Conservation (phyloP, 1,140 invertebrate species). For the Mycetomoellerius zeteki region DNA sequence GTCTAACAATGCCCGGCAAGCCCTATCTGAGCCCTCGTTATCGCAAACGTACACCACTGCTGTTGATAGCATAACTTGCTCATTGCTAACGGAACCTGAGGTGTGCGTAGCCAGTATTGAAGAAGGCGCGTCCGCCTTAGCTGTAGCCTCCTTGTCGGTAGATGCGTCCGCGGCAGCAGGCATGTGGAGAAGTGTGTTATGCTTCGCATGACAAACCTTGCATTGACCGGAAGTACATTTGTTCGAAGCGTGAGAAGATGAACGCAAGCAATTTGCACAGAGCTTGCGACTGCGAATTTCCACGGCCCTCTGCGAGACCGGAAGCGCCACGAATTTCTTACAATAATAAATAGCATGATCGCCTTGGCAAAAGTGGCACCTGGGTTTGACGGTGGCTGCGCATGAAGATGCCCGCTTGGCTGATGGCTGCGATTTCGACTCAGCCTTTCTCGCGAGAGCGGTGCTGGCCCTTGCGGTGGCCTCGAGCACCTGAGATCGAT, state of each 20-base stretch:
- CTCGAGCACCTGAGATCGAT: too few species aligned
- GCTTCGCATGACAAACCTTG: neutral
- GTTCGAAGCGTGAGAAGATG: neutral
- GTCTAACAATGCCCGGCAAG: neutral
- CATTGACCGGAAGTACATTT: neutral
- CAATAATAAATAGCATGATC: neutral
- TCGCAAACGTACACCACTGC: neutral
- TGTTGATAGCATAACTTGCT: neutral
- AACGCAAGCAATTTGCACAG: neutral
- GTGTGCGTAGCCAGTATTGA: rapidly evolving
- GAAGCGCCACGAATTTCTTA: neutral
- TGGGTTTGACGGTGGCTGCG: neutral
- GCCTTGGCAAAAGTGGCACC: neutral
- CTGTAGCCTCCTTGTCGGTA: rapidly evolving
- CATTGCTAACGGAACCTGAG: neutral
- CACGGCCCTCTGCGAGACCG: neutral
- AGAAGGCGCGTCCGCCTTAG: too few species aligned
- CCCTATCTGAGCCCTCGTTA: rapidly evolving
- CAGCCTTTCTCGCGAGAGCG: too few species aligned
- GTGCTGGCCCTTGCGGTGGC: too few species aligned
- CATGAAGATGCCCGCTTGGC: too few species aligned
- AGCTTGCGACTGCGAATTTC: neutral
- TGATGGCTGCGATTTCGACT: too few species aligned
- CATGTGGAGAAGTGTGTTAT: neutral
- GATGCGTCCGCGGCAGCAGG: neutral